Base-by-base conservation (phyloP, 2,113 vertebrate species). In the Neodon shergylaensis region DNA sequence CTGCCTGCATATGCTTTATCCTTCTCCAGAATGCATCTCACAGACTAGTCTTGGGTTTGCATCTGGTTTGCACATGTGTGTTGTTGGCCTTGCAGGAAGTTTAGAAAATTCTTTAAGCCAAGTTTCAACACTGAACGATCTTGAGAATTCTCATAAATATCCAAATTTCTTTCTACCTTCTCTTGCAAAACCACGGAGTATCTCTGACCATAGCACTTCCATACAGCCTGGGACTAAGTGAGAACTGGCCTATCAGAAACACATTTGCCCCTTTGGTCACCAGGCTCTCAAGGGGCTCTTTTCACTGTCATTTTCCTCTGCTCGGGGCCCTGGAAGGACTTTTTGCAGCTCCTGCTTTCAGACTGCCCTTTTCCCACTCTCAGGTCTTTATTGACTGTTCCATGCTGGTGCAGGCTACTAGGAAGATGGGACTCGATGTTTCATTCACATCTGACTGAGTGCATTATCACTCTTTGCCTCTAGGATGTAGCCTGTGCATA, bases 21-120 rank as follows among this genome's bases (percentile, higher is more conserved):
- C 16, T 88, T 44, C 44, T 70, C 78, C 63, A 70, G 73, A 36
- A 58, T 10, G 2, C 73, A 82, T 33, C 66, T 95, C 17, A 90
- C 90, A 68, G 44, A 86, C 54, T 44, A 44, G 91, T 94, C 88
- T n/a, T 52, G 72, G 52, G 54, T 36, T 58, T n/a, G 11, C 97
- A 97, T 97, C 94, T 97, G 96, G 93, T 42, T n/a, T n/a, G 28
- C 96, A 97, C n/a, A 83, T 97, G 95, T 95, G 84, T 65, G 74
- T 65, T 68, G 7, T 65, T 85, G 85, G 82, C 36, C 21, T 92
- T 95, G 77, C 66, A 0, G 0, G 36, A 49, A 39, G 39, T 22
- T 95, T 87, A 68, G 91, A 83, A 95, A 95, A 96, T 95, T 93
- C 70, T 94, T 96, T 87, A 76, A 95, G n/a, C 74, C 68, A 94